Evolutionary conservation across 2,113 vertebrate species (phyloP), one percentile per base, ranked within the genome.

Genomic region (Philantomba maxwellii): DNA sequence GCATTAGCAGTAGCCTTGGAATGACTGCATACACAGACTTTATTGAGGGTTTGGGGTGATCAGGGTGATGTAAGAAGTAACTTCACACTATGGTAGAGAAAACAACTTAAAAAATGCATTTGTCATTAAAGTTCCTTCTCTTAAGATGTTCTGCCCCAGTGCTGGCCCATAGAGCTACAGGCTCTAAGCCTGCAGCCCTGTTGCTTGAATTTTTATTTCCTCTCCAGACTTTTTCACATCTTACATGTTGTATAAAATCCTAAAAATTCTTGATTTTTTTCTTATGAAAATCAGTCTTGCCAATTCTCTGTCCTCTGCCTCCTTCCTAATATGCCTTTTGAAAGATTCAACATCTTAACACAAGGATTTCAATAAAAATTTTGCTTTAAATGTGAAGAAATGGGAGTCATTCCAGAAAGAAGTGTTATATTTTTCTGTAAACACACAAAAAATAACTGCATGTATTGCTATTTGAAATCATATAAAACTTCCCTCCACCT

Each of bases 161-260:
- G 14, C 21, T 1, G 1, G 4, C 28, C 14, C 2, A 0, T 2
- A 1, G 2, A 51, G 16, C 23, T 17, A 13, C 0, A 11, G 13
- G 25, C 1, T n/a, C 19, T 25, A 7, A 12, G 30, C 45, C 14
- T 14, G 5, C 16, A 43, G 16, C 6, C 6, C 1, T 16, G 2
- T 21, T 28, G 1, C 7, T 19, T 57, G 4, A 39, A 6, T 30
- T 23, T 11, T 49, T 51, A 15, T 39, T 26, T 57, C 28, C 2
- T 84, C n/a, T 53, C 21, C 3, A 16, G 2, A 0, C 5, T 73
- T 5, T 30, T 47, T 80, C 8, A 84, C 3, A 66, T 28, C 6
- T 81, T 45, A 12, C 36, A 3, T 28, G 14, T 15, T 36, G 1
- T 7, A 89, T 21, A 10, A 12, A 39, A 58, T 4, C 14, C 26